Evolutionary conservation across 2,888 invertebrate species (phyloP).

Genomic region (Axea sp.): DNA sequence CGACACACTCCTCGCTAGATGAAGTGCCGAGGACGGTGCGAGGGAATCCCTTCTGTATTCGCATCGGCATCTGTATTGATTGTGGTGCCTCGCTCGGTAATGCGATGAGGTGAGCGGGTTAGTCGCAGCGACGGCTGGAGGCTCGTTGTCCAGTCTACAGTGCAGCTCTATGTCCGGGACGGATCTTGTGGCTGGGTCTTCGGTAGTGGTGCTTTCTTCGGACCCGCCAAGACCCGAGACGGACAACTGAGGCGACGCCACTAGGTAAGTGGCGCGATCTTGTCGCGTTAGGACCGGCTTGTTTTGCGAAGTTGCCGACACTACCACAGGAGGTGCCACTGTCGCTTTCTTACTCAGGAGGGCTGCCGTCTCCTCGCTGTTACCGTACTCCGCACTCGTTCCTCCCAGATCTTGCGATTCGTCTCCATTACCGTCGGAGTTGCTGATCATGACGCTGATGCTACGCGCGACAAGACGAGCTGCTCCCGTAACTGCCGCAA

Average conservation of each 20-base stretch:
- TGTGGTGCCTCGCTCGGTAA: constrained; percentile 67
- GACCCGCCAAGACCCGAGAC: constrained; percentile 86
- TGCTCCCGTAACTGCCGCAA: constrained; percentile 65
- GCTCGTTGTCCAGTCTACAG: constrained; percentile 82
- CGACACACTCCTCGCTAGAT: constrained; percentile 91
- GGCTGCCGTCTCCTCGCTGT: constrained; percentile 91
- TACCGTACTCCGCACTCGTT: constrained; percentile 80
- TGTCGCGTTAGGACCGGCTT: constrained; percentile 92
- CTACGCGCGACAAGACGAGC: constrained; percentile 59
- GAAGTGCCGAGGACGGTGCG: constrained; percentile 86
- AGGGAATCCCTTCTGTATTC: constrained; percentile 89
- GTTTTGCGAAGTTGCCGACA: constrained; percentile 71
- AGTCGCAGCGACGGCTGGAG: constrained; percentile 65
- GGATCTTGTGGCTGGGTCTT: constrained; percentile 86
- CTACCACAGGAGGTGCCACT: constrained; percentile 79
- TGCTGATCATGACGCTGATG: constrained; percentile 70
- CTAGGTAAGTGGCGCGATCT: constrained; percentile 89
- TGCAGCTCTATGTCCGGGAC: constrained; percentile 91
- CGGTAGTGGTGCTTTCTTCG: constrained; percentile 86
- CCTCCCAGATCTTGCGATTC: constrained; percentile 70
- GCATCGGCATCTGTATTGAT: constrained; percentile 83
- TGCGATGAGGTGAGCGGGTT: constrained; percentile 62
- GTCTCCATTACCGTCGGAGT: constrained; percentile 72
- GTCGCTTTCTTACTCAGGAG: constrained; percentile 85
- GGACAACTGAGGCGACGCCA: constrained; percentile 86